These are phyloP conservation scores for Prunella strophiata DNA, from an alignment of 2,797 vertebrate genomes.

Conservation along the genomic window DNA sequence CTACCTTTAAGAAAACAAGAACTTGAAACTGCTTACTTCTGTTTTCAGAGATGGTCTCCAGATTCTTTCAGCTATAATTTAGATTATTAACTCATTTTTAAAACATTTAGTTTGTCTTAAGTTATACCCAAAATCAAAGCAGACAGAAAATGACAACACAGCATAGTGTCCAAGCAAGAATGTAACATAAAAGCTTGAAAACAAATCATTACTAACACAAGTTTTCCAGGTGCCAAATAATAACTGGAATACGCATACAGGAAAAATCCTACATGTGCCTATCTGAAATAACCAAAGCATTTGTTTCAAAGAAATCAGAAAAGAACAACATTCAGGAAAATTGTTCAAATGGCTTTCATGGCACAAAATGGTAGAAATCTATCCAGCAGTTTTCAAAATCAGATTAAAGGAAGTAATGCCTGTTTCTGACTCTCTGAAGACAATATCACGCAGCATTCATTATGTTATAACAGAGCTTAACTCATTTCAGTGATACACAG, in stretches of 20 bases:
- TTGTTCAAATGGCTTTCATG: background rate
- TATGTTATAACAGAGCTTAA: background rate
- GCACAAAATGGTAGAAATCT: background rate
- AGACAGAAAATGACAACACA: background rate
- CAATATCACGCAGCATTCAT: fast-evolving
- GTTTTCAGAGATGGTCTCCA: background rate
- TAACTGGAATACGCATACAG: background rate
- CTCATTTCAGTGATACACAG: background rate
- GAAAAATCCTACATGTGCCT: background rate
- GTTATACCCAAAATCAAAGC: background rate
- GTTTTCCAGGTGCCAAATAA: background rate
- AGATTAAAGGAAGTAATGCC: background rate
- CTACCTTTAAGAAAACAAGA: background rate
- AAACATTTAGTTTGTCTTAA: background rate
- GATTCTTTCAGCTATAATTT: background rate
- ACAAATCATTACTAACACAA: background rate
- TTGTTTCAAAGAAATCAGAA: background rate
- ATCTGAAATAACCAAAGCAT: background rate
- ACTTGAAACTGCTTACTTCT: background rate
- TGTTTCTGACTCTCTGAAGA: background rate
- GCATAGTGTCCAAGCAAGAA: background rate
- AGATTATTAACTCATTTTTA: background rate
- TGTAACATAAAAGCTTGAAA: background rate
- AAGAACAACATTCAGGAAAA: background rate
- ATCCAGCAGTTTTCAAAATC: background rate